These are phyloP conservation scores for Pterocles burchelli DNA, from an alignment of 2,113 vertebrate genomes.

Conservation along the genomic window DNA sequence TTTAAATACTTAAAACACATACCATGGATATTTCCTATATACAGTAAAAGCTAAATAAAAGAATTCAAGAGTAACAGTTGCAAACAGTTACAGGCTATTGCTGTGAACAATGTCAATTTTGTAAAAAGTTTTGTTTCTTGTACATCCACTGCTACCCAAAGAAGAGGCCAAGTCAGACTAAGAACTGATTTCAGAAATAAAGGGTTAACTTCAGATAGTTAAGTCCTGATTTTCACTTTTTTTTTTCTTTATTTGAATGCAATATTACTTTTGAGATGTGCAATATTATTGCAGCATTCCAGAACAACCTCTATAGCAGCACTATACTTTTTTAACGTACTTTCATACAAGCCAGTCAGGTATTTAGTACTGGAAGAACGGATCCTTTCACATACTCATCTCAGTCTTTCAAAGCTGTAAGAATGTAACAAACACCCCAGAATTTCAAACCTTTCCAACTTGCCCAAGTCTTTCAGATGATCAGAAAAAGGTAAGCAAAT, in stretches of 20 bases:
- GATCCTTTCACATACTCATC: background rate
- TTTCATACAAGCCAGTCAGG: background rate
- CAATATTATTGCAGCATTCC: background rate
- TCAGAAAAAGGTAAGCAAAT: background rate
- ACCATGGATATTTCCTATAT: background rate
- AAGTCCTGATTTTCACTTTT: background rate
- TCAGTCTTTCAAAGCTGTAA: background rate
- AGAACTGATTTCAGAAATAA: background rate
- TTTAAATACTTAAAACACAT: background rate
- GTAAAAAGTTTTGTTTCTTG: background rate
- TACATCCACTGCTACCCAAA: background rate
- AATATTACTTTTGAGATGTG: background rate
- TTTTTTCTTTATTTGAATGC: background rate
- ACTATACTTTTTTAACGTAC: background rate
- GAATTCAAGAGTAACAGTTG: background rate
- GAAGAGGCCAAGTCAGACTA: background rate
- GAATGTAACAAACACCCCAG: background rate
- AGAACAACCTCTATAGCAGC: background rate
- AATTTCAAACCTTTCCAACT: background rate
- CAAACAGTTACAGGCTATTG: background rate
- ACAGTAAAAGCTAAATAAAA: background rate
- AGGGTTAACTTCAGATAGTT: background rate
- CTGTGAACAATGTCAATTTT: background rate
- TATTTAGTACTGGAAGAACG: background rate
- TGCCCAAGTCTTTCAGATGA: rapidly evolving